Base-by-base conservation (phyloP, 2,888 invertebrate species). In the Eupithecia subumbrata region DNA sequence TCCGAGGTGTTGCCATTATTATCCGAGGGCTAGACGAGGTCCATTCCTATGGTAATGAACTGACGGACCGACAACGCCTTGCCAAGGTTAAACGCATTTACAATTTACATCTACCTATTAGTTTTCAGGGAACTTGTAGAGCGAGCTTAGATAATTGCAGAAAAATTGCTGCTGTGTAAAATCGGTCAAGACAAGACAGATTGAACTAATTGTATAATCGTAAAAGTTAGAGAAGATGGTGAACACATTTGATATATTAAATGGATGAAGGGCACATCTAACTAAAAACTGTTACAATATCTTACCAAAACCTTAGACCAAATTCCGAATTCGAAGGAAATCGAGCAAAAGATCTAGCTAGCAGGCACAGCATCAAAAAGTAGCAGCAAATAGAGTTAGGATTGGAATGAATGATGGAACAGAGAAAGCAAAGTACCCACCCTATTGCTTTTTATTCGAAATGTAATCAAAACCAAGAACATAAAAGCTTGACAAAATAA, bases 21-120 rank as follows among this genome's bases (percentile, higher is more conserved):
- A 85, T 83, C 79, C 79, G 82, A 85, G 82, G 87, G 85, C 88
- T 87, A 90, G 89, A 88, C 89, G 81, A 84, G 84, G 81, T 87
- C 89, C 89, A 90, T 93, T 93, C 90, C 90, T 91, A 92, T 92
- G 92, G 82, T 90, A 92, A 92, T 93, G 86, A 90, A 83, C 83
- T 79, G 80, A 83, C 84, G 83, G 80, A 77, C 75, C 80, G 75
- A 78, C 73, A 78, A 84, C 84, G 84, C 83, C 82, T 80, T 81
- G 79, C 83, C 87, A 87, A 87, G 87, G 88, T 86, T 89, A 88
- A 89, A 84, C 83, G 77, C 84, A 88, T 88, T 88, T 86, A 85
- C 84, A 87, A 88, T 88, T 88, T 85, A 85, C 84, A 87, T 87
- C 89, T n/a, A n/a, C n/a, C n/a, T 84, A 90, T 90, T 86, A 88